These are phyloP conservation scores for Odontophorus gujanensis DNA, from an alignment of 2,113 vertebrate species.

Conservation along the genomic window DNA sequence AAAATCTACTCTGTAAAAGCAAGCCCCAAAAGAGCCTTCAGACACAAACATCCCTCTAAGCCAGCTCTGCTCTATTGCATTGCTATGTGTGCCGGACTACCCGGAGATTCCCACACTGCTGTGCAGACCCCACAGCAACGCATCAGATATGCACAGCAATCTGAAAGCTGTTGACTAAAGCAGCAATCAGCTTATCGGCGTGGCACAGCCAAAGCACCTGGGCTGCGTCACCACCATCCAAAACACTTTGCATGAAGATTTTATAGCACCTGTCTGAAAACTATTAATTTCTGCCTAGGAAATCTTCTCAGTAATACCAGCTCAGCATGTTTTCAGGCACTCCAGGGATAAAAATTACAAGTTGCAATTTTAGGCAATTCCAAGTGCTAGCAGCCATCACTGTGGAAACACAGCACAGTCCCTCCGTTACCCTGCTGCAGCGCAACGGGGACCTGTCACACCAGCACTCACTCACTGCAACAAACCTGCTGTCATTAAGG, in stretches of 20 bases:
- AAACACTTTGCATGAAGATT: background rate
- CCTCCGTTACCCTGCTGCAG: background rate
- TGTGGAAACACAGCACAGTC: fast-evolving
- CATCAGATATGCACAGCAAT: background rate
- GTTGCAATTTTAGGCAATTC: background rate
- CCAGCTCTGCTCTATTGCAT: background rate
- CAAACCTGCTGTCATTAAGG: background rate
- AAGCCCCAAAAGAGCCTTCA: background rate
- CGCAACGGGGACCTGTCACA: background rate
- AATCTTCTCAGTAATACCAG: background rate
- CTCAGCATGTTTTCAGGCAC: background rate
- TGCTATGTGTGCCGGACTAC: fast-evolving
- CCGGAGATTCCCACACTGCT: background rate
- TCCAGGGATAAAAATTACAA: background rate
- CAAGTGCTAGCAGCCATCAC: background rate
- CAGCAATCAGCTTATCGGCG: background rate
- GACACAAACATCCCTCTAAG: background rate
- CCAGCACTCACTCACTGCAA: background rate
- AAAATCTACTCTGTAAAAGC: background rate
- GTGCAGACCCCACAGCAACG: background rate
- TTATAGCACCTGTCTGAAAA: background rate
- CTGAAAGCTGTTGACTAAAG: background rate
- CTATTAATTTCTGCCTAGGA: background rate
- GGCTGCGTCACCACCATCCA: background rate
- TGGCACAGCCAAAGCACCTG: background rate